Conservation (phyloP, 2,797 vertebrate genomes). For the Phoxinus dragarum region DNA sequence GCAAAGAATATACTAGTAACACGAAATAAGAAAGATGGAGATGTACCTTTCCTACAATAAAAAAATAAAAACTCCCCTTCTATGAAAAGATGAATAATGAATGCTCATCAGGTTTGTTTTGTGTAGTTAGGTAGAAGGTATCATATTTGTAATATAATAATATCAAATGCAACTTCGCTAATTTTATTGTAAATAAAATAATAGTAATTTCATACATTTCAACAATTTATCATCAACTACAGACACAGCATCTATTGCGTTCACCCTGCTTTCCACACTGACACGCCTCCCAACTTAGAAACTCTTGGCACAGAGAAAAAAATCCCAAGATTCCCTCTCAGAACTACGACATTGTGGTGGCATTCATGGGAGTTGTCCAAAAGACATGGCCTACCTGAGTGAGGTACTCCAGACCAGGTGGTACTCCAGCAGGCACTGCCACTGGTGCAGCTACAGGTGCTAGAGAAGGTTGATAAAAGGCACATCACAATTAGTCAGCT, state of each 20-base stretch:
- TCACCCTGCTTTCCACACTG: neutral
- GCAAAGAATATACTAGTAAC: conserved; percentile 20
- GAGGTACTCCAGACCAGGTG: conserved; percentile 86
- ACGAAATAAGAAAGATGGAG: neutral
- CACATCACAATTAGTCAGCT: neutral
- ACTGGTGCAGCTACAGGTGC: conserved; percentile 40
- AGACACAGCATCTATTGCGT: neutral
- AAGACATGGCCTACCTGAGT: conserved; percentile 77
- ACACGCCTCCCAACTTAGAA: neutral
- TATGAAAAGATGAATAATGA: neutral
- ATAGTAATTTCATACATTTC: neutral
- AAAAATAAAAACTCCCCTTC: neutral
- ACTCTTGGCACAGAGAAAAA: neutral
- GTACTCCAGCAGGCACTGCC: conserved; percentile 73
- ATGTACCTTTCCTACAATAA: neutral
- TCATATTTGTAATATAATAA: neutral
- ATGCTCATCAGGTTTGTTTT: neutral
- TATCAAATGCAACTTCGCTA: neutral
- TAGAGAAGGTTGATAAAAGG: conserved; percentile 46
- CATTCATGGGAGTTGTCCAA: neutral
- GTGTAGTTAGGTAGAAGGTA: neutral
- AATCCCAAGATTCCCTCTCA: neutral
- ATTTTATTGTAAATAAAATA: neutral
- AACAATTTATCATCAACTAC: neutral
- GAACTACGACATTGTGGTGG: neutral